A percentile compares a stretch with the other conserved stretches of the same genome.
Conservation (phyloP, 2,113 vertebrate species). For the Trichomycterus rosablanca region DNA sequence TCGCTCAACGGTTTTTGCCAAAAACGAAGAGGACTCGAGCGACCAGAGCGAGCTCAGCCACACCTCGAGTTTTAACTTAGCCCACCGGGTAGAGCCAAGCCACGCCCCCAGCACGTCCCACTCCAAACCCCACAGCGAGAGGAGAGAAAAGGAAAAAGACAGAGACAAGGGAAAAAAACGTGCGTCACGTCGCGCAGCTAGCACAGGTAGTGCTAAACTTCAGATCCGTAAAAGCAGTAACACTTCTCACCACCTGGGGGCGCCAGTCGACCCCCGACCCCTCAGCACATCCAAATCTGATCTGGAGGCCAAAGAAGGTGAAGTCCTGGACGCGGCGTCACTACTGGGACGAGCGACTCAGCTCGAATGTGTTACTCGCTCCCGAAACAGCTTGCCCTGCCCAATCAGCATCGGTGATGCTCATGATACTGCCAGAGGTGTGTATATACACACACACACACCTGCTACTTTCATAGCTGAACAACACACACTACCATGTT, state of each 20-base stretch:
- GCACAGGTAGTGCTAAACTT: slow-evolving; percentile 83
- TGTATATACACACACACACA: background rate
- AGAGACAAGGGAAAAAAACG: slow-evolving; percentile 65
- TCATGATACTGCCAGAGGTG: slow-evolving; percentile 67
- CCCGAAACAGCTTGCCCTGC: slow-evolving; percentile 94
- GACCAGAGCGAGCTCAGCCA: slow-evolving; percentile 95
- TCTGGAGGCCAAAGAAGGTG: slow-evolving; percentile 98
- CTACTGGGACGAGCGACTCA: slow-evolving; percentile 94
- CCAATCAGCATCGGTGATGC: slow-evolving; percentile 82
- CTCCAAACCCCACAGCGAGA: slow-evolving; percentile 66
- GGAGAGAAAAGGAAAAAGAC: slow-evolving; percentile 60
- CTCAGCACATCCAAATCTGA: slow-evolving; percentile 98
- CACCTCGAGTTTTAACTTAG: slow-evolving; percentile 86
- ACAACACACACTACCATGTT: too few species aligned
- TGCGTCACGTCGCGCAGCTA: slow-evolving; percentile 78
- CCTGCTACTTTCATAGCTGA: too few species aligned
- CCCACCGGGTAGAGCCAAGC: slow-evolving; percentile 77
- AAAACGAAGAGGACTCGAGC: slow-evolving; percentile 85
- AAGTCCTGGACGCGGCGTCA: slow-evolving; percentile 93
- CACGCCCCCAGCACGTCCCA: slow-evolving; percentile 62
- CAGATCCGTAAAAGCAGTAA: slow-evolving; percentile 75
- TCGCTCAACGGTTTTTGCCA: slow-evolving; percentile 80
- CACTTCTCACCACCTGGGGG: slow-evolving; percentile 79
- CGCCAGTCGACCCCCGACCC: slow-evolving; percentile 79
- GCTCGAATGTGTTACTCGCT: slow-evolving; percentile 95